Conservation (phyloP, 2,888 invertebrate genomes). For the Xiphydria camelus region DNA sequence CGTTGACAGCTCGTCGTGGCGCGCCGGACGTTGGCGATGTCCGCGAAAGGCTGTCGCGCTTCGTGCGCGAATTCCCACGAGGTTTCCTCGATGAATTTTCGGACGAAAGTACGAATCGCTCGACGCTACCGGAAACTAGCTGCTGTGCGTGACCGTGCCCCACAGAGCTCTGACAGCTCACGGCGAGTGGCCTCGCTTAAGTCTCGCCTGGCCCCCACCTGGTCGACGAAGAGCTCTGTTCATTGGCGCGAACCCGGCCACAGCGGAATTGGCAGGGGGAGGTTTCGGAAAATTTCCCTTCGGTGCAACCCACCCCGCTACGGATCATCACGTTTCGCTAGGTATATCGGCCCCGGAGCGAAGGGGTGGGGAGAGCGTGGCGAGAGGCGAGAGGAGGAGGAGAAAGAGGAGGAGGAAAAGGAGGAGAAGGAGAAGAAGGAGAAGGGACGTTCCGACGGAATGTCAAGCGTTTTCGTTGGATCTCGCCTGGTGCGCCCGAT, state of each 20-base stretch:
- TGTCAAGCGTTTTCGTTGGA: too few species aligned
- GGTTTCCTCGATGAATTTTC: conserved; percentile 11
- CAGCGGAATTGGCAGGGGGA: conserved; percentile 48
- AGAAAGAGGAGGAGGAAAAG: too few species aligned
- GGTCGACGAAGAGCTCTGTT: conserved; percentile 32
- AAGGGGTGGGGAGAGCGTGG: conserved; percentile 15
- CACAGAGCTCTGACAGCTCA: conserved; percentile 59
- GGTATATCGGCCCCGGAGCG: neutral
- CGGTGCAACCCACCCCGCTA: conserved; percentile 1
- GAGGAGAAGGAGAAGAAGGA: neutral
- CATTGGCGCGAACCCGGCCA: conserved; percentile 44
- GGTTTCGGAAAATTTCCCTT: conserved; percentile 52
- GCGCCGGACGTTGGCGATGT: too few species aligned
- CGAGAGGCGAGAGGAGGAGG: too few species aligned
- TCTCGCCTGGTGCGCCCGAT: too few species aligned
- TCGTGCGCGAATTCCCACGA: conserved; percentile 8
- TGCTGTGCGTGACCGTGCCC: conserved; percentile 58
- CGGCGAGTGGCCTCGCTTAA: conserved; percentile 59
- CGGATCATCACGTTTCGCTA: neutral
- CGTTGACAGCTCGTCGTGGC: too few species aligned
- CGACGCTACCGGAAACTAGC: conserved; percentile 31
- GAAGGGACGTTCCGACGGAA: too few species aligned
- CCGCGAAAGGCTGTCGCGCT: too few species aligned
- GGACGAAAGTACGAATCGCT: conserved; percentile 17
- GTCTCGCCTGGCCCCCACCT: conserved; percentile 54